Conservation (phyloP, 2,888 invertebrate genomes). For the Dioctria linearis region DNA sequence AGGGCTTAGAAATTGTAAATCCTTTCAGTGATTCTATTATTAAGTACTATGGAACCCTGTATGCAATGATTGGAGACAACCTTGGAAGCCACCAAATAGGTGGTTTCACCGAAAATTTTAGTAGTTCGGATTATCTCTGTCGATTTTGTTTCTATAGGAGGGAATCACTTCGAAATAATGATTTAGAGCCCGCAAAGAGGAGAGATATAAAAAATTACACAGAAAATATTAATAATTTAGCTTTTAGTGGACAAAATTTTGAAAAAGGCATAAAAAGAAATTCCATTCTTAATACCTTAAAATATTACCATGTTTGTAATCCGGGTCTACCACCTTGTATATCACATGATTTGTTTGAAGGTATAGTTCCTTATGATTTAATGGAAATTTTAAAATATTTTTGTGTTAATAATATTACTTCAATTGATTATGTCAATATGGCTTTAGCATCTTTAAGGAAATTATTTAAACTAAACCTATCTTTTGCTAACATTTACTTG, state of each 20-base stretch:
- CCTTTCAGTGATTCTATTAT: not conserved
- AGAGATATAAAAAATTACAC: no score
- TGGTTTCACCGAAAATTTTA: slow-evolving; percentile 18
- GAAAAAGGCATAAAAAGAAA: no score
- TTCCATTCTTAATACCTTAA: no score
- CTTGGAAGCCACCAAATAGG: slow-evolving; percentile 35
- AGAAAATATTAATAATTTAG: no score
- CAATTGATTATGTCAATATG: not conserved
- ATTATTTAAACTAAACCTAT: not conserved
- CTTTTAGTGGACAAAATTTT: no score
- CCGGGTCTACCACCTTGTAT: no score
- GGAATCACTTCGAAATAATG: not conserved
- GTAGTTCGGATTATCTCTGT: not conserved
- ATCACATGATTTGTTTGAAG: no score
- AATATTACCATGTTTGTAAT: no score
- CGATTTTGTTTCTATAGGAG: not conserved
- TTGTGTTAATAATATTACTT: not conserved
- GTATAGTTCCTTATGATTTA: no score
- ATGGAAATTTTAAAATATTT: no score
- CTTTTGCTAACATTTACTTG: not conserved
- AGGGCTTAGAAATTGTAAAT: slow-evolving; percentile 5
- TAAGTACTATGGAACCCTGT: slow-evolving; percentile 10
- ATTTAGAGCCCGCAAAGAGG: no score
- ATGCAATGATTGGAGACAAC: slow-evolving; percentile 24
- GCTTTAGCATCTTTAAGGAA: not conserved